A percentile compares a stretch with the other conserved stretches of the same genome.
phyloP scores from a whole-genome alignment of 2,113 vertebrate species.

The Eolophus roseicapilla region DNA sequence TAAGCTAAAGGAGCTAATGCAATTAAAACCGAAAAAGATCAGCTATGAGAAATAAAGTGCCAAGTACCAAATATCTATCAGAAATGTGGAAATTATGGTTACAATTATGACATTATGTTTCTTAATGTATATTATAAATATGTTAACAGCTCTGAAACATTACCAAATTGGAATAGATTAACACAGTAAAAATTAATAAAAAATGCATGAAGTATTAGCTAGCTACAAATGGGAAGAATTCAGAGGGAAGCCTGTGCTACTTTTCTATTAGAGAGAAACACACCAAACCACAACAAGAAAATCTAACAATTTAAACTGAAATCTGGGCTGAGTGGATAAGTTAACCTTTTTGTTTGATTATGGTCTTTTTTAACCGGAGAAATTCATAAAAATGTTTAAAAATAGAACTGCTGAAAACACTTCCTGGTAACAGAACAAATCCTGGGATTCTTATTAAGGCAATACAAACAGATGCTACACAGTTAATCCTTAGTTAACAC shows the following conservation, averaged over 20 bases:
- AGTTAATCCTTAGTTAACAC: neutral
- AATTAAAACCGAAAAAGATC: neutral
- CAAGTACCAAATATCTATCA: neutral
- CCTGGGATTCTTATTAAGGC: neutral
- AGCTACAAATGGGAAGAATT: neutral
- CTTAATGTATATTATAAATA: neutral
- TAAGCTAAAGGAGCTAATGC: neutral
- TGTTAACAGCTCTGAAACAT: neutral
- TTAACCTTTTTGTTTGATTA: neutral
- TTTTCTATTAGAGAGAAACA: neutral
- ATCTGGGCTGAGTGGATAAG: neutral
- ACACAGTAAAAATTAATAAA: neutral
- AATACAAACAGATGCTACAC: neutral
- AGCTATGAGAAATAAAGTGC: neutral
- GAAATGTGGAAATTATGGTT: neutral
- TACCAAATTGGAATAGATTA: neutral
- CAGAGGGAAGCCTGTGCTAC: neutral
- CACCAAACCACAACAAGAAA: neutral
- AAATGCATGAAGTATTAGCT: neutral
- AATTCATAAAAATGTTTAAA: neutral
- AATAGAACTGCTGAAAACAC: neutral
- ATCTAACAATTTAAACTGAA: neutral
- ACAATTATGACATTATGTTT: neutral
- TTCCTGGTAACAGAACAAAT: neutral
- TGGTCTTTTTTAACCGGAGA: neutral